Conservation (phyloP, 2,113 vertebrate species). For the Mormyrus iriodes region DNA sequence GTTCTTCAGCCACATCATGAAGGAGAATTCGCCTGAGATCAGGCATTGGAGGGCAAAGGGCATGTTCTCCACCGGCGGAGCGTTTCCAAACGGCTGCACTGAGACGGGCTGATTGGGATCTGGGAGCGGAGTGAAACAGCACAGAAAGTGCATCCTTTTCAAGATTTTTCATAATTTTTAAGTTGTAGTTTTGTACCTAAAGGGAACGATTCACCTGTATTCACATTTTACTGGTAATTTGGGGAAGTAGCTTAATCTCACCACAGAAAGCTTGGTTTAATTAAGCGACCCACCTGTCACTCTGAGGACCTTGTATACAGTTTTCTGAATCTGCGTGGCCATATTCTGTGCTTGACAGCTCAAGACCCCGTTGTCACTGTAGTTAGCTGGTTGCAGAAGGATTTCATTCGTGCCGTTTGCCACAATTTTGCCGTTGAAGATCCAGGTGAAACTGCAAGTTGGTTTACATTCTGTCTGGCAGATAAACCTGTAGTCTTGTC, state of each 20-base stretch:
- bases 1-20: neutral
- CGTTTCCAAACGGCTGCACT: neutral
- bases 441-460: conserved; percentile 9
- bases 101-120: neutral
- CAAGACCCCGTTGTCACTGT: neutral
- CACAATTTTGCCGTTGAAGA: neutral
- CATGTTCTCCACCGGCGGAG: neutral
- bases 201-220: neutral
- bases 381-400: neutral
- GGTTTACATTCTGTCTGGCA: conserved; percentile 3
- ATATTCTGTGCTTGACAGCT: neutral
- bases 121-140: neutral
- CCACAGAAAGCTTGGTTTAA: neutral
- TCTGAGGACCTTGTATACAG: neutral
- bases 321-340: neutral
- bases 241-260: neutral
- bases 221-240: neutral
- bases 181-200: neutral
- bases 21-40: neutral
- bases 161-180: neutral
- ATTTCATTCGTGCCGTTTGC: neutral
- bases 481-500: neutral
- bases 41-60: neutral
- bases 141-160: neutral
- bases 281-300: neutral